Percentiles rank a stretch among this genome's conserved stretches.
Evolutionary conservation across 2,797 vertebrate genomes (phyloP).

Genomic region (Pangasius krempfi): DNA sequence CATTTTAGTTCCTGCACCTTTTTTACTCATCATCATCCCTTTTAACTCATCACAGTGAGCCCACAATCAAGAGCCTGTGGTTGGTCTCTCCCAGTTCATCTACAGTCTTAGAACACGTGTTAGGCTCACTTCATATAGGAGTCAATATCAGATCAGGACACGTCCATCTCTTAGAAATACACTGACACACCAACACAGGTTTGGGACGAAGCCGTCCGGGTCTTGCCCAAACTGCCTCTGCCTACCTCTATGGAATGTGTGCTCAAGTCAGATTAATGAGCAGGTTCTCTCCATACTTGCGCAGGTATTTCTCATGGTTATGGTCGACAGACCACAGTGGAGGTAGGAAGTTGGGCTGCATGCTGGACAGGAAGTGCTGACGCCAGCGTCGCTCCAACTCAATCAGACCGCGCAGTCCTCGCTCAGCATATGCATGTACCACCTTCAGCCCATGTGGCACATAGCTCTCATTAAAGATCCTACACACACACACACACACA

Average conservation of each 20-base stretch:
- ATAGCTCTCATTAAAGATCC: constrained; percentile 91
- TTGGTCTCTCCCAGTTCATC: constrained; percentile 19
- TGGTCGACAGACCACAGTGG: constrained; percentile 92
- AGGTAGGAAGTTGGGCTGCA: constrained; percentile 89
- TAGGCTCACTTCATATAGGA: constrained; percentile 4
- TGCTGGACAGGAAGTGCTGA: constrained; percentile 91
- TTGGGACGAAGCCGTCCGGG: constrained; percentile 3
- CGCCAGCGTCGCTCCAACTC: constrained; percentile 92
- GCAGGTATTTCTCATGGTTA: constrained; percentile 92
- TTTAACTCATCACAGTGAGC: constrained; percentile 43
- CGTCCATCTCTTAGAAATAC: constrained; percentile 47
- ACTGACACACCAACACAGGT: constrained; percentile 19
- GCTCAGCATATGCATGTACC: constrained; percentile 79
- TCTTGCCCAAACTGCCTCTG: constrained; percentile 24
- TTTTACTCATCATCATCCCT: background rate
- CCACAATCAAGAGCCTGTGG: constrained; percentile 29
- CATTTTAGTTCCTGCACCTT: constrained; percentile 7
- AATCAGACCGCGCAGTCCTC: constrained; percentile 87
- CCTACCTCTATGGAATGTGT: constrained; percentile 15
- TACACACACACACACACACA: constrained; percentile 57
- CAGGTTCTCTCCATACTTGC: constrained; percentile 87
- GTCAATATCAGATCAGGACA: constrained; percentile 20
- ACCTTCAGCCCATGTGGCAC: constrained; percentile 96
- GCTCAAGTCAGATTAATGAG: constrained; percentile 76
- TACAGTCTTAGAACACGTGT: constrained; percentile 25